Conservation (phyloP, 2,797 vertebrate genomes). For the Lagorchestes hirsutus region DNA sequence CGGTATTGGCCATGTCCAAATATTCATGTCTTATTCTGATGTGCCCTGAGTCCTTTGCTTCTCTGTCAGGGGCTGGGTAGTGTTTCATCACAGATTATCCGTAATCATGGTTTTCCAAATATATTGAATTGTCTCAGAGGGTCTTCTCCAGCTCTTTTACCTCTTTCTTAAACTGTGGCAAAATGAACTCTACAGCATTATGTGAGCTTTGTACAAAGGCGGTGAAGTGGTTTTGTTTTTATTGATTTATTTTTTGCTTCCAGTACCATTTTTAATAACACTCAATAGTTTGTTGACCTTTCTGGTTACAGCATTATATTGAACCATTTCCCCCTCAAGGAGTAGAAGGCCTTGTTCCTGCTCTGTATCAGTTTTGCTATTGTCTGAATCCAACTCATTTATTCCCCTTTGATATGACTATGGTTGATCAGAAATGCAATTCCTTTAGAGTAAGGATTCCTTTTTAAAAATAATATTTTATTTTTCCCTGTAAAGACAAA, state of each 20-base stretch:
- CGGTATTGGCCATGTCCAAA: neutral
- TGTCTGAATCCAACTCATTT: conserved; percentile 16
- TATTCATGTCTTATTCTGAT: neutral
- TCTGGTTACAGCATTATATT: neutral
- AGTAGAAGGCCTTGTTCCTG: neutral
- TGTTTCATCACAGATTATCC: neutral
- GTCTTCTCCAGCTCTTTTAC: neutral
- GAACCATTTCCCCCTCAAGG: neutral
- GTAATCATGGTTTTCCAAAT: neutral
- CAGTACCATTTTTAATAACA: neutral
- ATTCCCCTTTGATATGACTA: conserved; percentile 41
- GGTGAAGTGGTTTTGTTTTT: neutral
- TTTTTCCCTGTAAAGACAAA: too few species aligned
- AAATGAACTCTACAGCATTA: neutral
- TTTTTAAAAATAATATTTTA: too few species aligned
- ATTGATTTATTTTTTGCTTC: neutral
- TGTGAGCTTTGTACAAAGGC: neutral
- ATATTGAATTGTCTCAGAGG: neutral
- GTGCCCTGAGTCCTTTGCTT: neutral
- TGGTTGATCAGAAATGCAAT: neutral
- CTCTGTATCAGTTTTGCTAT: conserved; percentile 37
- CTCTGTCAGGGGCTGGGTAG: neutral
- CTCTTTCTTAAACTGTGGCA: neutral
- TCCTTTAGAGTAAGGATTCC: neutral
- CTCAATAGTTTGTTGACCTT: neutral